Percentiles rank a stretch among this genome's conserved stretches.
phyloP scores from a whole-genome alignment of 2,888 invertebrate species.

The Meiosimyza platycephala region DNA sequence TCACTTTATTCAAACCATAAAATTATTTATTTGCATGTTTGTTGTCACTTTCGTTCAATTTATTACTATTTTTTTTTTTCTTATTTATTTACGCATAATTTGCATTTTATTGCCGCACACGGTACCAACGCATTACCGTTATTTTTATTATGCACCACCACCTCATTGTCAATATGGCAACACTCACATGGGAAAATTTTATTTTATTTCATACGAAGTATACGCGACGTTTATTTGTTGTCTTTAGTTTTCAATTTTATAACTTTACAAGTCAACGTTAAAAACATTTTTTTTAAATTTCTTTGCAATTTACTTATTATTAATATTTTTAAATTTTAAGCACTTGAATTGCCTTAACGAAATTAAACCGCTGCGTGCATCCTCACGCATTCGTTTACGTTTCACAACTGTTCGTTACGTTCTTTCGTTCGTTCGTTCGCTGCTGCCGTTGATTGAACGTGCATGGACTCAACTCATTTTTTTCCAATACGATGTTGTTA shows the following conservation, averaged over 20 bases:
- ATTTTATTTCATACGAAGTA: too few relatives aligned
- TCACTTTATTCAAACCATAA: background rate
- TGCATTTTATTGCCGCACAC: too few relatives aligned
- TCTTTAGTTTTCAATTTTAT: too few relatives aligned
- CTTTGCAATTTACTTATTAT: background rate
- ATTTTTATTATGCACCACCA: too few relatives aligned
- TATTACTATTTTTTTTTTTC: too few relatives aligned
- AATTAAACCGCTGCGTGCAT: slow-evolving; percentile 45
- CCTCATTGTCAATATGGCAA: too few relatives aligned
- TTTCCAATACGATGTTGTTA: background rate
- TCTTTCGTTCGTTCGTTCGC: background rate
- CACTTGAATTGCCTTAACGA: background rate
- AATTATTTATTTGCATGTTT: slow-evolving; percentile 9
- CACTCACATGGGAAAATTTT: too few relatives aligned
- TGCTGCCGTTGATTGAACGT: background rate
- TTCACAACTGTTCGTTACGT: slow-evolving; percentile 54
- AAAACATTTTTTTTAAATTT: background rate
- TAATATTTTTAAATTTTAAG: background rate
- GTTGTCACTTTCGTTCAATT: background rate
- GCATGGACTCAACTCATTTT: background rate
- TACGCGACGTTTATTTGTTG: too few relatives aligned
- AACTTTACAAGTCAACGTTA: background rate
- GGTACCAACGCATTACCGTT: too few relatives aligned
- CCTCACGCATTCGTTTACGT: slow-evolving; percentile 55
- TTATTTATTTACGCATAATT: too few relatives aligned